Percentiles rank a stretch among this genome's conserved stretches.
Conservation (phyloP, 2,797 vertebrate genomes). For the Clamator glandarius region DNA sequence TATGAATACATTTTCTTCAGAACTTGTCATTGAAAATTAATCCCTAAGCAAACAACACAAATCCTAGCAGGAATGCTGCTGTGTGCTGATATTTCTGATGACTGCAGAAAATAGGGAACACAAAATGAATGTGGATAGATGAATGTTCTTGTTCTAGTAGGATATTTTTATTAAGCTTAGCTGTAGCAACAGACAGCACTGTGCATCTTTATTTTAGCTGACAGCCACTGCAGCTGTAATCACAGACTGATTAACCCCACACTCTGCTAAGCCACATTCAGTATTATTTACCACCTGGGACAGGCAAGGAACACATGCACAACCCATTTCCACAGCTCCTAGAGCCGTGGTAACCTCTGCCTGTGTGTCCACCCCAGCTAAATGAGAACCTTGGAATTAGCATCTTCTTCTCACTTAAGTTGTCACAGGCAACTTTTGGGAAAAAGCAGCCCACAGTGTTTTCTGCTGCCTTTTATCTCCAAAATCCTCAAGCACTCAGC, state of each 20-base stretch:
- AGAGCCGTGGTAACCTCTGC: background rate
- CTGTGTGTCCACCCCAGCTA: fast-evolving
- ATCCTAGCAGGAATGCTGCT: background rate
- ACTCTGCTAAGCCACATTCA: too few relatives aligned
- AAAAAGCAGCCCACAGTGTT: background rate
- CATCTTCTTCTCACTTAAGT: background rate
- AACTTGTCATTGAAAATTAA: background rate
- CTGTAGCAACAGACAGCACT: background rate
- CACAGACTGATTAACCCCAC: too few relatives aligned
- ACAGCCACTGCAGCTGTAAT: background rate
- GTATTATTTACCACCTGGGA: background rate
- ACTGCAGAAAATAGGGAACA: background rate
- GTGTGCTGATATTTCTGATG: background rate
- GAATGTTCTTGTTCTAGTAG: background rate
- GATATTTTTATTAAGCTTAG: background rate
- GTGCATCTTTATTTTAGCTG: background rate
- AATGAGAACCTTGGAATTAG: fast-evolving
- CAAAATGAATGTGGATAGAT: fast-evolving
- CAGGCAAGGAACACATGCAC: background rate
- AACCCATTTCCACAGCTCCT: background rate
- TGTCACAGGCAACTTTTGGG: background rate
- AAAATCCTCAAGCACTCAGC: background rate
- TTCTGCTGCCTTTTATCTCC: background rate
- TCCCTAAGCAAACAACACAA: background rate
- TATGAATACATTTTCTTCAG: background rate